Conservation (phyloP, 2,888 invertebrate genomes). For the Choreutis nemorana region DNA sequence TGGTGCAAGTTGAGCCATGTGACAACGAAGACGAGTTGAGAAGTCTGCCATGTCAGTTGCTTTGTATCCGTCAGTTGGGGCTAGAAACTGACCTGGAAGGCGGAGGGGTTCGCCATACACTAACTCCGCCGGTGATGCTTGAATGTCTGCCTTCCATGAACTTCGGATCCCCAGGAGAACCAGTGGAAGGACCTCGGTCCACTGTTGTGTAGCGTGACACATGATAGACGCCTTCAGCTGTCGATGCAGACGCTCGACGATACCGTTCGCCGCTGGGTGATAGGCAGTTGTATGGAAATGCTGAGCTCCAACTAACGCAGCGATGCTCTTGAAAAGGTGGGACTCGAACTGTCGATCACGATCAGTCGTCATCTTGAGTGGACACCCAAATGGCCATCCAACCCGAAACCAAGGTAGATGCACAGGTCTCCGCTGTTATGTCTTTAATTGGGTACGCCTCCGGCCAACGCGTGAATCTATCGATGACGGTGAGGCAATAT, state of each 20-base stretch:
- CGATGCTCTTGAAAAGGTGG: too few relatives aligned
- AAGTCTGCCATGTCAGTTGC: background rate
- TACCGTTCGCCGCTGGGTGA: conserved; percentile 9
- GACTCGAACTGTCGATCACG: too few relatives aligned
- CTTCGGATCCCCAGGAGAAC: conserved; percentile 7
- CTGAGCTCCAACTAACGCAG: too few relatives aligned
- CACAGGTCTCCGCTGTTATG: conserved; percentile 30
- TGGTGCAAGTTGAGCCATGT: background rate
- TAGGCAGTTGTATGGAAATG: conserved; percentile 5
- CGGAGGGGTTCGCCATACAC: background rate
- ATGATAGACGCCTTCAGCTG: conserved; percentile 24
- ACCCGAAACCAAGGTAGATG: conserved; percentile 18
- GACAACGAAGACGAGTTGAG: background rate
- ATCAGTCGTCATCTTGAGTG: too few relatives aligned
- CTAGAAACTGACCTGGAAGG: background rate
- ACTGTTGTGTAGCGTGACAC: conserved; percentile 6
- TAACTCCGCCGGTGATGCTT: too few relatives aligned
- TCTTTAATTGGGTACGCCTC: conserved; percentile 23
- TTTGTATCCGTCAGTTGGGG: background rate
- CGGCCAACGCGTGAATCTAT: conserved; percentile 25
- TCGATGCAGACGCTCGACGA: conserved; percentile 19
- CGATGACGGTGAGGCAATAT: conserved; percentile 19
- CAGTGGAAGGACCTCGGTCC: conserved; percentile 5
- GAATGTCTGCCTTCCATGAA: conserved; percentile 4
- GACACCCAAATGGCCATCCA: too few relatives aligned